Evolutionary conservation across 1,140 invertebrate species (phyloP).

Genomic region (Thrips palmi): DNA sequence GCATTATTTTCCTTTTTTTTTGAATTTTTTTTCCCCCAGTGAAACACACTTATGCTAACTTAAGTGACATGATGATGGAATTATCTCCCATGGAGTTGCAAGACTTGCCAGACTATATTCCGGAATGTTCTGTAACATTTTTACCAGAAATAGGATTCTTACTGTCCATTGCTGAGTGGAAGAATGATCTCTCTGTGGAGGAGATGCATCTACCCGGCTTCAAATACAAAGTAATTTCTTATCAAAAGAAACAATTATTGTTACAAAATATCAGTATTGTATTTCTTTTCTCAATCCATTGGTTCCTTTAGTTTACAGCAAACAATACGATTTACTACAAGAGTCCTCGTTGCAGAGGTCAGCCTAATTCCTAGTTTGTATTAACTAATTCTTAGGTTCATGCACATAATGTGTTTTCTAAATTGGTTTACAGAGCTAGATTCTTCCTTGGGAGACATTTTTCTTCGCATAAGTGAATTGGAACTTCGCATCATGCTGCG

Average conservation of each 20-base stretch:
- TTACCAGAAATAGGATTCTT: conserved; percentile 67
- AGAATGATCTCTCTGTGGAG: conserved; percentile 26
- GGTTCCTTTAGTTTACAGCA: conserved; percentile 34
- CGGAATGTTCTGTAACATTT: conserved; percentile 53
- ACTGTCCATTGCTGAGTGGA: conserved; percentile 44
- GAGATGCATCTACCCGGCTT: conserved; percentile 37
- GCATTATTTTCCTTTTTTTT: background rate
- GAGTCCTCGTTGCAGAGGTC: conserved; percentile 50
- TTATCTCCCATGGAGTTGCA: conserved; percentile 30
- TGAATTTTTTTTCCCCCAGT: conserved; percentile 2
- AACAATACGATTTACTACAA: conserved; percentile 53
- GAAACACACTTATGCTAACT: conserved; percentile 6
- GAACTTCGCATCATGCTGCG: conserved; percentile 55
- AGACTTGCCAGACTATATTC: conserved; percentile 39
- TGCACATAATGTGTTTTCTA: conserved; percentile 9
- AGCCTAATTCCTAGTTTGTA: background rate
- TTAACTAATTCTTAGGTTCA: conserved; percentile 8
- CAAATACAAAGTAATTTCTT: conserved; percentile 30
- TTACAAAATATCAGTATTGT: background rate
- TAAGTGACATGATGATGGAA: conserved; percentile 3
- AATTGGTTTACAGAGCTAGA: conserved; percentile 47
- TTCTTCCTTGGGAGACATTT: conserved; percentile 48
- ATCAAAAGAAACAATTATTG: too few species aligned
- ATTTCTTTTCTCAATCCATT: background rate
- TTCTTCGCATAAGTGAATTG: conserved; percentile 52